Base-by-base conservation (phyloP, 1,140 invertebrate species). In the Leguminivora glycinivorella region DNA sequence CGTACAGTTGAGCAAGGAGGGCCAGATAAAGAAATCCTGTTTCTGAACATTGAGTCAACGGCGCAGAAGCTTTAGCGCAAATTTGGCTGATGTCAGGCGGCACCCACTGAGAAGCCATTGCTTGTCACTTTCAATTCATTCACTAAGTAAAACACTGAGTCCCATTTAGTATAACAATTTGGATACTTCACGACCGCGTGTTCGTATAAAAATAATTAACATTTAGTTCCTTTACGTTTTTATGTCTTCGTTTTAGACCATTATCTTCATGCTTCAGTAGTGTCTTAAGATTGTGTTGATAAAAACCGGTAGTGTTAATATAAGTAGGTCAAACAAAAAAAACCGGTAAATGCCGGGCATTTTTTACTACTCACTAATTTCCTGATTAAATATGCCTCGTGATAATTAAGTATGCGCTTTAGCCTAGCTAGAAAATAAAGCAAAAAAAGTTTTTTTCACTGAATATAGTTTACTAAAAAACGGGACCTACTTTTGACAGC, bases 21-120 rank as follows among this genome's bases (percentile, higher is more conserved):
- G 92, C 84, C 5, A 95, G 75, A 74, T 93, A 95, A 82, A 94
- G 82, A 38, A 93, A 89, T 2, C 92, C 92, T 1, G 91, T 86
- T 5, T 93, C 87, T 1, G 93, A 92, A 75, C 94, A 95, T 70
- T 92, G 92, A 0, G 93, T 93, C 4, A 94, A 79, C 9, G 90
- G 92, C 0, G 91, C 91, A 3, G 89, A 72, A 4, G 91, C 81
- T 6, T 85, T 83, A 0, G 82, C 70, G 77, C 94, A 95, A 10
- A 93, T 84, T 24, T 85, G 74, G 10, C 90, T 77, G 56, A 95
- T 83, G 74, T 95, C 90, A 12, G 89, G 92, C 6, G 94, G 93
- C n/a, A 90, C 78, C 93, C 93, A 95, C 63, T 14, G 73, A 12
- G 76, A 77, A 1, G 77, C 40, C 81, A 84, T 87, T 67, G 75